These are phyloP conservation scores for Platerodrilus igneus DNA, from an alignment of 2,888 invertebrate genomes.

Conservation along the genomic window DNA sequence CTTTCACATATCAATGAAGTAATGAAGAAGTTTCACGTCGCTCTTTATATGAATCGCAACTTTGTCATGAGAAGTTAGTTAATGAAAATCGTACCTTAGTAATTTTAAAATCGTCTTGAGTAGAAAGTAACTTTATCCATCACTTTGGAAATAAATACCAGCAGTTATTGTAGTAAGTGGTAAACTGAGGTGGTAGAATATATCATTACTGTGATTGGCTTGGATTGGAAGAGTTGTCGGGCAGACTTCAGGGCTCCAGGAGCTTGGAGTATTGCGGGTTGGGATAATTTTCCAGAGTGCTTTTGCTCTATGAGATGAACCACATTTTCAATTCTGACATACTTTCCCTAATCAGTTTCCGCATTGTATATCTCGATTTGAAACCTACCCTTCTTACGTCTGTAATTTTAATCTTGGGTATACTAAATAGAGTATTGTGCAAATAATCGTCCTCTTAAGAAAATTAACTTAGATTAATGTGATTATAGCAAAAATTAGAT, in stretches of 20 bases:
- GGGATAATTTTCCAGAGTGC: slow-evolving; percentile 34
- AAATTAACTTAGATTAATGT: slow-evolving; percentile 23
- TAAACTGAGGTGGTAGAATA: slow-evolving; percentile 27
- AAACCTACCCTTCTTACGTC: slow-evolving; percentile 15
- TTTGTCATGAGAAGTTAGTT: too few species aligned
- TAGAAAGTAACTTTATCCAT: too few species aligned
- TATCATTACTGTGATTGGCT: slow-evolving; percentile 32
- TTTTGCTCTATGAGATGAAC: slow-evolving; percentile 30
- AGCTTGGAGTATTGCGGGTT: slow-evolving; percentile 19
- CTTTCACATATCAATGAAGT: too few species aligned
- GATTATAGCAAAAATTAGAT: slow-evolving; percentile 20
- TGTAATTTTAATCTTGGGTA: slow-evolving; percentile 18
- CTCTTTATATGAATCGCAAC: too few species aligned
- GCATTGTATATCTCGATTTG: slow-evolving; percentile 22
- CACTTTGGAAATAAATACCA: too few species aligned
- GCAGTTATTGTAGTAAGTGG: too few species aligned
- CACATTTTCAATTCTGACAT: slow-evolving; percentile 26
- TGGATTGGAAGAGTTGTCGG: slow-evolving; percentile 29
- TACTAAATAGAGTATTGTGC: slow-evolving; percentile 16
- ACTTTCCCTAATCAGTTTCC: slow-evolving; percentile 22
- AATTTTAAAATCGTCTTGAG: too few species aligned
- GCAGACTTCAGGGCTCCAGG: slow-evolving; percentile 27
- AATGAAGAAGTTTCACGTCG: too few species aligned
- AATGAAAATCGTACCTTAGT: too few species aligned
- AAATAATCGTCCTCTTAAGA: slow-evolving; percentile 20